A percentile compares a stretch with the other conserved stretches of the same genome.
Evolutionary conservation across 2,888 invertebrate species (phyloP).

Genomic region (Tetragonula carbonaria): DNA sequence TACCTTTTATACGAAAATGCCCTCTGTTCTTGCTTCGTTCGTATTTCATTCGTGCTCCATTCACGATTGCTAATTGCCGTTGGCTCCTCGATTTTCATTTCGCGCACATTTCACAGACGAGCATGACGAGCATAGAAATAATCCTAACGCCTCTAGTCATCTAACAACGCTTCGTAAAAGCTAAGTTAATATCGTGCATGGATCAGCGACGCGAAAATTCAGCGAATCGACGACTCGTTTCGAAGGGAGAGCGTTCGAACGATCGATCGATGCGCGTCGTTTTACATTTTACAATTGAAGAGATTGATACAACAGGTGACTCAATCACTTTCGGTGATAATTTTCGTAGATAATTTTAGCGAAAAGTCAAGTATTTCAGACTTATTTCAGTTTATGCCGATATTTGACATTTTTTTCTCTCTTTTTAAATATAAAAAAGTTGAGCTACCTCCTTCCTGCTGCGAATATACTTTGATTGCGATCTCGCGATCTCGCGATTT

Average conservation of each 20-base stretch:
- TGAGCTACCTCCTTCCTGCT: too few relatives aligned
- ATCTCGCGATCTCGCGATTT: neutral
- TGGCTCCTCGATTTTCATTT: constrained; percentile 69
- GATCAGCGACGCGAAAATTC: constrained; percentile 58
- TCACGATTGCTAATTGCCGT: constrained; percentile 64
- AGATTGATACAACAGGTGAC: too few relatives aligned
- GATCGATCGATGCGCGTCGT: neutral
- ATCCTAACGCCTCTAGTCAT: constrained; percentile 81
- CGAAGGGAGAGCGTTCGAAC: neutral
- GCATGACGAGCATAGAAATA: constrained; percentile 74
- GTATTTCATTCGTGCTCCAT: neutral
- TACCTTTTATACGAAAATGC: neutral
- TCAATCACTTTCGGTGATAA: too few relatives aligned
- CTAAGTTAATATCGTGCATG: constrained; percentile 71
- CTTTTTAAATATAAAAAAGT: too few relatives aligned
- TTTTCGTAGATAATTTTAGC: too few relatives aligned
- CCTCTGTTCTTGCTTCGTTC: neutral
- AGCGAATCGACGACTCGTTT: constrained; percentile 19
- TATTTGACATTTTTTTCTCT: too few relatives aligned
- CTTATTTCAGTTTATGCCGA: too few relatives aligned
- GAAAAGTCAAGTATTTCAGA: too few relatives aligned
- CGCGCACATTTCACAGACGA: constrained; percentile 76
- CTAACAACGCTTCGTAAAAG: constrained; percentile 80
- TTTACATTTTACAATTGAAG: too few relatives aligned
- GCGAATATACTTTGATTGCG: too few relatives aligned